Evolutionary conservation across 1,140 invertebrate species (phyloP), one percentile per base, ranked within the genome.

Genomic region (Cydia strobilella): DNA sequence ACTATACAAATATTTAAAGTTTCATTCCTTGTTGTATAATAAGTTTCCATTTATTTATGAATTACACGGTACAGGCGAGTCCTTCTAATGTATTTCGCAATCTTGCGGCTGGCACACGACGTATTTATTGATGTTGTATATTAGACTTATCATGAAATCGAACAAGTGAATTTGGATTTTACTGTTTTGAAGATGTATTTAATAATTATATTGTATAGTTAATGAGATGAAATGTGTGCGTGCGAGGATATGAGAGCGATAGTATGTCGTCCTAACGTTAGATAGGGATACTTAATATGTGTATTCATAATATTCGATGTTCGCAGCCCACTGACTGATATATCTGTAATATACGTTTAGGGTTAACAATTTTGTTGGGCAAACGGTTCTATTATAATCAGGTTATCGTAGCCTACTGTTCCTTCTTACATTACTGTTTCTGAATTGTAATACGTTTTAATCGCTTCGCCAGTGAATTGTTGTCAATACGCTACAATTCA

Each of bases 71-170:
- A 73, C 73, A 77, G 74, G 75, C 75, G 80, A 81, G 79, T 77
- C 77, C 79, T 82, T 63, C 83, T 85, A 84, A 80, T 86, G 89
- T 87, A 89, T 87, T 89, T 90, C 79, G 76, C 84, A 78, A 76
- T 66, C 74, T 77, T 82, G 82, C 85, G 65, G n/a, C 75, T 74
- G 77, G 76, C 80, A 83, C 76, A 76, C 27, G 15, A 69, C 76
- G 73, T 82, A 84, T 78, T 79, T 87, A 81, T 86, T 84, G 77
- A 80, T 86, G 79, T 88, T 89, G 81, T 88, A 87, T 90, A 88
- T 86, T 81, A 84, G 79, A 80, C 76, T 77, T 86, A 84, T 86
- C 80, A 87, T 88, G 85, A 88, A 89, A 84, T 87, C 81, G 83
- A 87, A 85, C 84, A 84, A 87, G 83, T 79, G 79, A 59, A 79